Evolutionary conservation across 2,797 vertebrate genomes (phyloP), one percentile per base, ranked within the genome.

Genomic region (Darevskia mixta): DNA sequence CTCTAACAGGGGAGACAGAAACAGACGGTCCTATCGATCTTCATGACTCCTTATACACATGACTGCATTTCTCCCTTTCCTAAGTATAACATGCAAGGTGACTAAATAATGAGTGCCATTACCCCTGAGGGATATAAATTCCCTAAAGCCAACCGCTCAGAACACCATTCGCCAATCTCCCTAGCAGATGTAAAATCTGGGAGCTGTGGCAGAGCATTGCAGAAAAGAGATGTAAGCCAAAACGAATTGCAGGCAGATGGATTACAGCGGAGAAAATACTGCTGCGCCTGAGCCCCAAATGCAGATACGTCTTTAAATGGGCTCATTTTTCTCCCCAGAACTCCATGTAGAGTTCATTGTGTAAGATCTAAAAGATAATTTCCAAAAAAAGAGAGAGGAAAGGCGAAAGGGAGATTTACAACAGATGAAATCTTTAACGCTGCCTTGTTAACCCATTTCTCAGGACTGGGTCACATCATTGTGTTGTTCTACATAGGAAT

Each of bases 41-140:
- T 92, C 83, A 73, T 92, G 95, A 92, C 94, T 95, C 90, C 89
- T 93, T 95, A 94, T 96, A 93, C 95, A 95, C 95, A 94, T 88
- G 93, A 94, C 90, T 97, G 91, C 93, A 43, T 95, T 90, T 93
- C 88, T 90, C 86, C 90, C 93, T 95, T 49, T 94, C 87, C 93
- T 95, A 94, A 96, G 94, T 93, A 93, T 93, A 85, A 27, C 86
- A 41, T 93, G 90, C 91, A 88, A 96, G 93, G 92, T 95, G 94
- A 96, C 96, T 96, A 96, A 97, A 94, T 96, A 96, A 96, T 96
- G 95, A 96, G 87, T 29, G 66, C 90, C 89, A 87, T 95, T 95
- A 91, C 94, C 86, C 89, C 8, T 20, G 92, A 95, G 96, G 93
- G 96, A 95, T 93, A 95, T 94, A 94, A 94, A 90, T 92, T 55